These are phyloP conservation scores for Carlito syrichta DNA, from an alignment of 2,113 vertebrate species.

Conservation along the genomic window DNA sequence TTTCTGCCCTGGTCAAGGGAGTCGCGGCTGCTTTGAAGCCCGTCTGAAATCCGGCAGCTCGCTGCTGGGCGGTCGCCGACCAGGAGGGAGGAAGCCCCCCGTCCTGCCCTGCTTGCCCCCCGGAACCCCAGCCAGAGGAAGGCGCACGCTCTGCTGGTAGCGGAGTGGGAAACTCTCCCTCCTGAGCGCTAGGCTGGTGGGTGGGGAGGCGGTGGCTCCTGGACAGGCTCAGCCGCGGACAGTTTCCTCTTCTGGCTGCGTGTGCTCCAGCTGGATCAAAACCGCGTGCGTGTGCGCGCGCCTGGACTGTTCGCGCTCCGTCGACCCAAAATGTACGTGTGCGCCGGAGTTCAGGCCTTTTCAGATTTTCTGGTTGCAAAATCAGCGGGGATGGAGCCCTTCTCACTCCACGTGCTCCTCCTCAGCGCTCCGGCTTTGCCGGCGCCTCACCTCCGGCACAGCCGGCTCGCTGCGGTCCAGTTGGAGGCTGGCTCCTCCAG, in stretches of 20 bases:
- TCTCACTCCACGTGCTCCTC: background rate
- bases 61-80: background rate
- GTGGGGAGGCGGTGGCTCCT: background rate
- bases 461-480: too few relatives aligned
- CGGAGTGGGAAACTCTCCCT: background rate
- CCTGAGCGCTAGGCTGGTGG: background rate
- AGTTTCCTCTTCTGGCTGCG: background rate
- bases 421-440: background rate
- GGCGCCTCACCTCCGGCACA: background rate
- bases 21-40: background rate
- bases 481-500: background rate
- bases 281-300: background rate
- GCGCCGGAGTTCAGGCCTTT: background rate
- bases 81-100: too few relatives aligned
- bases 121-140: background rate
- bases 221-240: background rate
- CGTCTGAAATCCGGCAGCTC: background rate
- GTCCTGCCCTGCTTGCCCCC: too few relatives aligned
- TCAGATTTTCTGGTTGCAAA: background rate
- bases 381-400: background rate
- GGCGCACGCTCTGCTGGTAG: background rate
- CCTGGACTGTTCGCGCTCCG: too few relatives aligned
- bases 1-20: conserved; percentile 28
- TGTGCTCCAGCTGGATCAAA: background rate
- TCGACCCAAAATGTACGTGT: background rate